phyloP scores from a whole-genome alignment of 2,113 vertebrate genomes.

The Rhea americana region DNA sequence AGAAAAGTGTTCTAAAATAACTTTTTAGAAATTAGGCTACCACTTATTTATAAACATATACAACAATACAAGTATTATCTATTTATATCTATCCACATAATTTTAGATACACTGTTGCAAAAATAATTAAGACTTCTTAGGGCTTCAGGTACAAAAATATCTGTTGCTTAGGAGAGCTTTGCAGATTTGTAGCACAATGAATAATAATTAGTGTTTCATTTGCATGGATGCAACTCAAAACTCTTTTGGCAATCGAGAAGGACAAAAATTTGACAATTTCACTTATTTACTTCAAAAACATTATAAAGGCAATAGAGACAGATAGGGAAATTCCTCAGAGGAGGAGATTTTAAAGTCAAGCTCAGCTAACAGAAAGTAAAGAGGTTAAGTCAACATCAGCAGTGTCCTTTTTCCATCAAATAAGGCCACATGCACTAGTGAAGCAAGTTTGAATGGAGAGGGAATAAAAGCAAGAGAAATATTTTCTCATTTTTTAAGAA shows the following conservation, averaged over 20 bases:
- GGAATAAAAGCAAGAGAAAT: neutral
- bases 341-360: neutral
- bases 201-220: neutral
- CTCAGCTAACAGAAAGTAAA: neutral
- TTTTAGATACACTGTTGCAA: neutral
- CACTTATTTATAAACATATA: neutral
- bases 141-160: neutral
- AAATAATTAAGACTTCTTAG: neutral
- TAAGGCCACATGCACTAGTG: neutral
- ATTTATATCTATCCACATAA: neutral
- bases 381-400: neutral
- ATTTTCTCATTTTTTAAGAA: neutral
- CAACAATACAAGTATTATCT: neutral
- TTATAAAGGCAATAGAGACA: neutral
- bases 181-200: neutral
- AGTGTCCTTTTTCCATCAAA: neutral
- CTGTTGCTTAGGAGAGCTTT: neutral
- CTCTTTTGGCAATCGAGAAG: neutral
- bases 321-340: neutral
- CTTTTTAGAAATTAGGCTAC: neutral
- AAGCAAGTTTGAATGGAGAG: neutral
- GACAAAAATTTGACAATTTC: neutral
- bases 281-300: neutral
- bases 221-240: neutral
- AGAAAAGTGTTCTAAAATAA: no score